Evolutionary conservation across 2,797 vertebrate genomes (phyloP).

Genomic region (Benthosema pterotum): DNA sequence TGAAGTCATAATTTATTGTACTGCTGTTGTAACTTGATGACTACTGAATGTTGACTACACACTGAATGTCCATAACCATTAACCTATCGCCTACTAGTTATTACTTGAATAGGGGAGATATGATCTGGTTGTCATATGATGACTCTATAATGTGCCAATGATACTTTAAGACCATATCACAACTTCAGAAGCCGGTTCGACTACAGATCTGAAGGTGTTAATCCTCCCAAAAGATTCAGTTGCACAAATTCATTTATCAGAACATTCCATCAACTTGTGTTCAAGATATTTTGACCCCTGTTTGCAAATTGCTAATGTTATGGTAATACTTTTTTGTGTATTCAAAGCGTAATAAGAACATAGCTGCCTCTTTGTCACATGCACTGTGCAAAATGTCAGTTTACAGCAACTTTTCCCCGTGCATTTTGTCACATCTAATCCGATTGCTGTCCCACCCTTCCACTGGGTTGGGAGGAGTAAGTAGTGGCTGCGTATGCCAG

Average conservation of each 20-base stretch:
- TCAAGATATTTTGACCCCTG: not conserved
- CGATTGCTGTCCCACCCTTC: slow-evolving; percentile 37
- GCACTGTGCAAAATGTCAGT: slow-evolving; percentile 10
- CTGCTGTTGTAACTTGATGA: no score
- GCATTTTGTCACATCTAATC: slow-evolving; percentile 30
- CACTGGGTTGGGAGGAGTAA: slow-evolving; percentile 20
- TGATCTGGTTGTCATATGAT: slow-evolving; percentile 33
- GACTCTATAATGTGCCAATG: slow-evolving; percentile 73
- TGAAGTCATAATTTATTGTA: no score
- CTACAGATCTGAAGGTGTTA: slow-evolving; percentile 54
- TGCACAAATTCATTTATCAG: slow-evolving; percentile 53
- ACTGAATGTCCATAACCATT: not conserved
- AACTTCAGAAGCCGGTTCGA: slow-evolving; percentile 41
- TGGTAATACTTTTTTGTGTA: not conserved
- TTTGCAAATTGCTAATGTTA: not conserved
- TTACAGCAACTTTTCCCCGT: slow-evolving; percentile 34
- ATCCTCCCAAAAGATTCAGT: slow-evolving; percentile 62
- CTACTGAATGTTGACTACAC: not conserved
- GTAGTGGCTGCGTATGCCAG: slow-evolving; percentile 31
- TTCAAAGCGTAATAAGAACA: not conserved
- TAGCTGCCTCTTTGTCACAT: not conserved
- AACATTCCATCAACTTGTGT: not conserved
- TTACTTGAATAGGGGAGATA: slow-evolving; percentile 8
- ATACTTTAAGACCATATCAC: slow-evolving; percentile 50
- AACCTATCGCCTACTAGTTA: not conserved